A percentile compares a stretch with the other conserved stretches of the same genome.
phyloP scores from a whole-genome alignment of 1,140 invertebrate species.

The Drosophila quadrilineata region DNA sequence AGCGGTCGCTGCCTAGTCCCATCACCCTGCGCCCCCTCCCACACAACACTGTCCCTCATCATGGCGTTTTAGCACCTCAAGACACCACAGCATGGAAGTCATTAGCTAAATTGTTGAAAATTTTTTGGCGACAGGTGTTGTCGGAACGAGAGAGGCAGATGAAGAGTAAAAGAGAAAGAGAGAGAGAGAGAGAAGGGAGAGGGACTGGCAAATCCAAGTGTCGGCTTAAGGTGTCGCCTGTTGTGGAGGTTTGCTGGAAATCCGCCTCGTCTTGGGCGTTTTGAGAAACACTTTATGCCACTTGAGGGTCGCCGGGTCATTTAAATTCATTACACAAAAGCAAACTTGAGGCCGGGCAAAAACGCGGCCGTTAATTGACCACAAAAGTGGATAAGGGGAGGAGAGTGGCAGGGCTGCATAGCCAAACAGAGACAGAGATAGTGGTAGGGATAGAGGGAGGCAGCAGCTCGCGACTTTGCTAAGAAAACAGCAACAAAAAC shows the following conservation, averaged over 20 bases:
- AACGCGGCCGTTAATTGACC: conserved; percentile 69
- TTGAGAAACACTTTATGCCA: conserved; percentile 52
- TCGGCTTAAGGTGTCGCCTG: conserved; percentile 28
- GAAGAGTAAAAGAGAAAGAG: too few species aligned
- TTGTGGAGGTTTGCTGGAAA: conserved; percentile 32
- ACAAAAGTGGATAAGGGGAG: conserved; percentile 57
- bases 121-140: conserved; percentile 70
- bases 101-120: conserved; percentile 74
- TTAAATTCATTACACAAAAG: conserved; percentile 73
- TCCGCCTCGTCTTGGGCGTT: too few species aligned
- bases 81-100: conserved; percentile 32
- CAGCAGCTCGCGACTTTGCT: too few species aligned
- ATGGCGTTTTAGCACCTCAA: neutral
- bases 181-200: neutral
- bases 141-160: conserved; percentile 36
- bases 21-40: neutral
- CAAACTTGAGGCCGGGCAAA: conserved; percentile 53
- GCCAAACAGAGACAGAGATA: neutral
- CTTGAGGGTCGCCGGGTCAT: conserved; percentile 59
- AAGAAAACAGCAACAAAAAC: too few species aligned
- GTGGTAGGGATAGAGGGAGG: neutral
- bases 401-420: too few species aligned
- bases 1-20: neutral
- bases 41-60: neutral
- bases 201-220: neutral